phyloP scores from a whole-genome alignment of 2,113 vertebrate genomes.

The Dasypus novemcinctus region DNA sequence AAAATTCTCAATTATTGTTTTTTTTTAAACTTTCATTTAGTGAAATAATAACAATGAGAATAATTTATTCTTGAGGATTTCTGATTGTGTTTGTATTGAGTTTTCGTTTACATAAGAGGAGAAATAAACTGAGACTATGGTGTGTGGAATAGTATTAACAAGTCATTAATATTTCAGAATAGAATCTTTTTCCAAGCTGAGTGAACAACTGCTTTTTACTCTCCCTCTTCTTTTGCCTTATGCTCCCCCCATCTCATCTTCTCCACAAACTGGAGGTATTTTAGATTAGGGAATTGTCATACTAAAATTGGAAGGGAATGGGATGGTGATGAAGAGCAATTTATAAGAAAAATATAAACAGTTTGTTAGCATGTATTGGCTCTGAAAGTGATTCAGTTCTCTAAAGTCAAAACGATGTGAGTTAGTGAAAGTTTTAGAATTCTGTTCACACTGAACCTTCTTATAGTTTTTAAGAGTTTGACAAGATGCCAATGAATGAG shows the following conservation, averaged over 20 bases:
- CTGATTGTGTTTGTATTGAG: background rate
- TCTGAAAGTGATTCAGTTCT: slow-evolving; percentile 75
- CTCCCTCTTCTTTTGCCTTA: background rate
- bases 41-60: slow-evolving; percentile 33
- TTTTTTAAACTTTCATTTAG: slow-evolving; percentile 32
- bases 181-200: background rate
- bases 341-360: slow-evolving; percentile 69
- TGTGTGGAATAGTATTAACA: background rate
- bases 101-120: slow-evolving; percentile 54
- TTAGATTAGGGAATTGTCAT: slow-evolving; percentile 51
- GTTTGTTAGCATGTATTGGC: slow-evolving; percentile 64
- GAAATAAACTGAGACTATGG: slow-evolving; percentile 32
- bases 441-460: slow-evolving; percentile 66
- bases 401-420: slow-evolving; percentile 74
- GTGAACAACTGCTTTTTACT: slow-evolving; percentile 14
- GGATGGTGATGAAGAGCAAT: slow-evolving; percentile 48
- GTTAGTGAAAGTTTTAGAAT: slow-evolving; percentile 77
- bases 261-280: background rate
- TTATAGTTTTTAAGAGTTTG: slow-evolving; percentile 76
- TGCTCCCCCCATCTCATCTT: background rate
- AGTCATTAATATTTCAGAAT: slow-evolving; percentile 35
- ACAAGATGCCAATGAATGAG: slow-evolving; percentile 65
- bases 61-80: slow-evolving; percentile 36
- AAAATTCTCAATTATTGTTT: slow-evolving; percentile 36
- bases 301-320: slow-evolving; percentile 18